phyloP scores from a whole-genome alignment of 2,888 invertebrate species.

The Erebia palarica region DNA sequence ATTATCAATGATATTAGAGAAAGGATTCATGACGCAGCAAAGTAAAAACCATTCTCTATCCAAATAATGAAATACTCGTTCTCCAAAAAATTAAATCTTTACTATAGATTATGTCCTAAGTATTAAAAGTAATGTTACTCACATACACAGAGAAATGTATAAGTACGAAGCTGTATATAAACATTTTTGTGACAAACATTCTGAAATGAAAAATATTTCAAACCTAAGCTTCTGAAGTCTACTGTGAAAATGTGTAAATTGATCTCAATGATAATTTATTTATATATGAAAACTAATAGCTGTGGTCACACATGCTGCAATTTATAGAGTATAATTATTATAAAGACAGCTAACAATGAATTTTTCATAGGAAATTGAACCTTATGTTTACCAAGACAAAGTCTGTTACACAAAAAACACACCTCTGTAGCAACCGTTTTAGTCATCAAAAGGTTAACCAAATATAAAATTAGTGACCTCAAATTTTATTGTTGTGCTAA shows the following conservation, averaged over 20 bases:
- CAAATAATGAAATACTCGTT: too few relatives aligned
- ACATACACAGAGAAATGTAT: constrained; percentile 22
- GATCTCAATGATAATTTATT: constrained; percentile 46
- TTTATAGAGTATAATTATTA: constrained; percentile 25
- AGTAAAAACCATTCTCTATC: too few relatives aligned
- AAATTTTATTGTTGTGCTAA: neutral
- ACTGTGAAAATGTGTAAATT: constrained; percentile 58
- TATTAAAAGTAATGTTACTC: constrained; percentile 13
- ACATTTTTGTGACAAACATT: constrained; percentile 40
- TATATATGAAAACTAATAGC: constrained; percentile 44
- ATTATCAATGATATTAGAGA: too few relatives aligned
- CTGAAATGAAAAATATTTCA: constrained; percentile 16
- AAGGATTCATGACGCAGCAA: too few relatives aligned
- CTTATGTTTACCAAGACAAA: neutral
- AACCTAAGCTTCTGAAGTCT: constrained; percentile 27
- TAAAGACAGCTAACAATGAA: constrained; percentile 7
- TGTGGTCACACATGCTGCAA: constrained; percentile 31
- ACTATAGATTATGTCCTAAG: too few relatives aligned
- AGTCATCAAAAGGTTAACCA: constrained; percentile 1
- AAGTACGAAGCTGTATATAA: constrained; percentile 14
- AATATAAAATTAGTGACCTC: neutral
- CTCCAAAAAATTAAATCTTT: too few relatives aligned
- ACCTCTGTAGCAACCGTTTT: neutral
- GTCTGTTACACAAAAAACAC: neutral
- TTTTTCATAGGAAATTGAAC: constrained; percentile 4